Base-by-base conservation (phyloP, 2,797 vertebrate genomes). In the Apogon talboti region DNA sequence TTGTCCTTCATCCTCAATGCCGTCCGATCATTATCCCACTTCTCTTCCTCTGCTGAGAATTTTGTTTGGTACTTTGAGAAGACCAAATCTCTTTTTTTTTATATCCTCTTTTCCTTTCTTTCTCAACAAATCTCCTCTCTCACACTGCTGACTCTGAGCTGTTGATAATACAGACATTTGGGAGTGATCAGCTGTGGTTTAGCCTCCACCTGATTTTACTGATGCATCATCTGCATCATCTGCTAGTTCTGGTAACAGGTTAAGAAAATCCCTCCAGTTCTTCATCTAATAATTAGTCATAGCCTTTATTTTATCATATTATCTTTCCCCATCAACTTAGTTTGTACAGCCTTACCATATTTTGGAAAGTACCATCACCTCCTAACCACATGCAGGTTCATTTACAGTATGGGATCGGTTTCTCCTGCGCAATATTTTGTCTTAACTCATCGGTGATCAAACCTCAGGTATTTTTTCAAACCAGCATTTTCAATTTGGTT, bases 1-100 rank as follows among this genome's bases (percentile, higher is more conserved):
- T 83, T 49, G 53, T 75, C 72, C 66, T 64, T 77, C 74, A 58
- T 58, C 58, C 13, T 51, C 35, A 48, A 74, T 61, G 55, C 69
- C 1, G 11, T 35, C 43, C 51, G 70, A 45, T 64, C 67, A 66
- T 33, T 15, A 19, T 24, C 10, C 18, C 11, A 43, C 18, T 43
- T 50, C 55, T 66, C 18, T 46, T 53, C 33, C 30, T 42, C 60
- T 54, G 38, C 9, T 28, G n/a, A 60, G 28, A 38, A 42, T 40
- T 72, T 44, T 38, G 12, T 76, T 50, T 58, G 40, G 3, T 45
- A 30, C 30, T 58, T 52, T 52, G 30, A 66, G 21, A 63, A 51
- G 18, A 45, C 37, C 53, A 21, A 44, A 42, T 10, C 11, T 37
- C 24, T 52, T 58, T 52, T 52, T 30, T n/a, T n/a, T n/a, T n/a